These are phyloP conservation scores for Achlya flavicornis DNA, from an alignment of 2,888 invertebrate species.

Conservation along the genomic window DNA sequence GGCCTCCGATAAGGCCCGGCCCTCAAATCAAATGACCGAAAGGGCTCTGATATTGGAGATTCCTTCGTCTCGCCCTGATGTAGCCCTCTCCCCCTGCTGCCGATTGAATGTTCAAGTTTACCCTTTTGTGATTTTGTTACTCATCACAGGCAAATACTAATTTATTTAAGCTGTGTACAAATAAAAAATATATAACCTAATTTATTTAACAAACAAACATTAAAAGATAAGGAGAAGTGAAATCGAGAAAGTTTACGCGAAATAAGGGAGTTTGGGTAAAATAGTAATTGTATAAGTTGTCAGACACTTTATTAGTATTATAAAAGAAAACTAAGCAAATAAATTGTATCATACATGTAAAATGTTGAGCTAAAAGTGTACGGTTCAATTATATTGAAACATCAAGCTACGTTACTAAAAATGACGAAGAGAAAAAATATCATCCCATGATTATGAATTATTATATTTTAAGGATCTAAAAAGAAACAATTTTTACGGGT, in stretches of 20 bases:
- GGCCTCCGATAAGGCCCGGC: neutral
- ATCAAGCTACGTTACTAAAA: too few relatives aligned
- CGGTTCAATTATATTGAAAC: too few relatives aligned
- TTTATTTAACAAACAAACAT: neutral
- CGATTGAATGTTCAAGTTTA: constrained; percentile 6
- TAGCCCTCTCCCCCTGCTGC: neutral
- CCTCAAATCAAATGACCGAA: constrained; percentile 19
- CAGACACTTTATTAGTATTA: too few relatives aligned
- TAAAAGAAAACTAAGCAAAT: too few relatives aligned
- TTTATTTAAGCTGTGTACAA: neutral
- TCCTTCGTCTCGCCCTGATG: constrained; percentile 9
- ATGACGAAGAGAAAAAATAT: neutral
- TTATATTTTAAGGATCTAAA: neutral
- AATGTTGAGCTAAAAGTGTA: too few relatives aligned
- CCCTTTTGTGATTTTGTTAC: neutral
- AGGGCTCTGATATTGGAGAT: constrained; percentile 19
- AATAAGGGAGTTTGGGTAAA: too few relatives aligned
- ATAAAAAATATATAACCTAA: neutral
- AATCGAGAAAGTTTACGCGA: too few relatives aligned
- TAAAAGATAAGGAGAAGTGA: too few relatives aligned
- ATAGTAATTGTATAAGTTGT: too few relatives aligned
- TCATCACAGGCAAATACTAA: neutral
- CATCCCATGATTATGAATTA: neutral
- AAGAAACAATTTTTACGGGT: neutral
- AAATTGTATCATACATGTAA: too few relatives aligned